Evolutionary conservation across 2,113 vertebrate species (phyloP).

Genomic region (Leptodactylus fuscus): DNA sequence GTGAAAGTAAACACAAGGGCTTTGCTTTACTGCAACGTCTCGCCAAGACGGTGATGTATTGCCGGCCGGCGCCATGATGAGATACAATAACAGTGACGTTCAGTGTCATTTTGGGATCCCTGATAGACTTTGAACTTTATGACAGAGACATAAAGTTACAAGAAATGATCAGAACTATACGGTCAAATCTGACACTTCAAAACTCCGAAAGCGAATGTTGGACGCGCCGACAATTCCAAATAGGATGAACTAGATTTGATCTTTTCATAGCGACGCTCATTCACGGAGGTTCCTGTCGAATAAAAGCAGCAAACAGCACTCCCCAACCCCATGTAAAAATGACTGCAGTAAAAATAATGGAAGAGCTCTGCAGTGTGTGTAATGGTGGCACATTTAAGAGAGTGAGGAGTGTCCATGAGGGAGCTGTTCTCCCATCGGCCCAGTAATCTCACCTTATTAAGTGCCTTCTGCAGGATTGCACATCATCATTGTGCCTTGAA

Average conservation of each 20-base stretch:
- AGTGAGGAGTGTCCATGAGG: slow-evolving; percentile 3
- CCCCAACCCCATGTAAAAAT: slow-evolving; percentile 40
- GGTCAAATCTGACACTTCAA: slow-evolving; percentile 61
- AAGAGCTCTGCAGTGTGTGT: slow-evolving; percentile 36
- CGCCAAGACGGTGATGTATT: slow-evolving; percentile 65
- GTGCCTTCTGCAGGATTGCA: slow-evolving; percentile 10
- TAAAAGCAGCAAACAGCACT: slow-evolving; percentile 9
- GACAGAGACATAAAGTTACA: slow-evolving; percentile 70
- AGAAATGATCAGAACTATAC: slow-evolving; percentile 68
- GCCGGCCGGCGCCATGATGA: slow-evolving; percentile 60
- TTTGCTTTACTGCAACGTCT: slow-evolving; percentile 65
- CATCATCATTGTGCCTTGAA: slow-evolving; percentile 24
- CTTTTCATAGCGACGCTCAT: slow-evolving; percentile 56
- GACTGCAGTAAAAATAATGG: slow-evolving; percentile 54
- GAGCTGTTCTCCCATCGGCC: slow-evolving; percentile 16
- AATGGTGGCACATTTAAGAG: slow-evolving; percentile 35
- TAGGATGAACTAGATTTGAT: slow-evolving; percentile 60
- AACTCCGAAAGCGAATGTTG: slow-evolving; percentile 63
- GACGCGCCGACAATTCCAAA: slow-evolving; percentile 64
- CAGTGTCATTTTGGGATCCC: slow-evolving; percentile 64
- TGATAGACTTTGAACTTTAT: slow-evolving; percentile 67
- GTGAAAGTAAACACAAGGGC: slow-evolving; percentile 56
- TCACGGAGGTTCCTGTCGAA: slow-evolving; percentile 36
- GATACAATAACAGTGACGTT: slow-evolving; percentile 63
- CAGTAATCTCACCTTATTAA: slow-evolving; percentile 14